Evolutionary conservation across 2,113 vertebrate genomes (phyloP).

Genomic region (Oryzias melastigma): DNA sequence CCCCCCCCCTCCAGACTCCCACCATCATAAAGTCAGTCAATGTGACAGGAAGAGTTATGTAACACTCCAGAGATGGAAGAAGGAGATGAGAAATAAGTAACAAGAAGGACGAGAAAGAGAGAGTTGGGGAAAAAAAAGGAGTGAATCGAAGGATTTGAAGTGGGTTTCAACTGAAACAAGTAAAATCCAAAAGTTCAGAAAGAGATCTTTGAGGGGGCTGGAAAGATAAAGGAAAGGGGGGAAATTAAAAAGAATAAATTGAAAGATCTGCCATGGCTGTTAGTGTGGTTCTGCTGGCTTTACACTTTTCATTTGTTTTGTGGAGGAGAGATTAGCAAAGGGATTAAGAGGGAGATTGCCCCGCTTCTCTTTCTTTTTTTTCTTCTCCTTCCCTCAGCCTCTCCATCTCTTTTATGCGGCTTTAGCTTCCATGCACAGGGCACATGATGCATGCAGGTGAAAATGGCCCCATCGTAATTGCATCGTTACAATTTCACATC

Average conservation of each 20-base stretch:
- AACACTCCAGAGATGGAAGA: slow-evolving; percentile 72
- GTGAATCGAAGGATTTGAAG: slow-evolving; percentile 32
- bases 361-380: slow-evolving; percentile 54
- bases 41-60: slow-evolving; percentile 74
- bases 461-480: no score
- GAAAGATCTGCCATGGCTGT: slow-evolving; percentile 63
- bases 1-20: slow-evolving; percentile 7
- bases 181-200: slow-evolving; percentile 46
- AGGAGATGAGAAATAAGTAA: slow-evolving; percentile 68
- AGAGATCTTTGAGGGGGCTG: slow-evolving; percentile 31
- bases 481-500: no score
- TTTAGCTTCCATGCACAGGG: slow-evolving; percentile 12
- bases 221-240: slow-evolving; percentile 32
- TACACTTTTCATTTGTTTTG: slow-evolving; percentile 78
- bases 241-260: slow-evolving; percentile 38
- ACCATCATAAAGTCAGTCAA: slow-evolving; percentile 69
- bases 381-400: slow-evolving; percentile 20
- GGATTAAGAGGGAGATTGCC: slow-evolving; percentile 71
- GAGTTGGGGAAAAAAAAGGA: slow-evolving; percentile 39
- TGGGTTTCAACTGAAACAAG: slow-evolving; percentile 30
- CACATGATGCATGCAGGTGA: not conserved
- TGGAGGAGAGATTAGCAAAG: slow-evolving; percentile 70
- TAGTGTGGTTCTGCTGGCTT: slow-evolving; percentile 66
- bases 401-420: slow-evolving; percentile 24
- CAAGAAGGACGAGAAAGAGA: slow-evolving; percentile 59